phyloP scores from a whole-genome alignment of 2,113 vertebrate species.

The Pituophis catenifer region DNA sequence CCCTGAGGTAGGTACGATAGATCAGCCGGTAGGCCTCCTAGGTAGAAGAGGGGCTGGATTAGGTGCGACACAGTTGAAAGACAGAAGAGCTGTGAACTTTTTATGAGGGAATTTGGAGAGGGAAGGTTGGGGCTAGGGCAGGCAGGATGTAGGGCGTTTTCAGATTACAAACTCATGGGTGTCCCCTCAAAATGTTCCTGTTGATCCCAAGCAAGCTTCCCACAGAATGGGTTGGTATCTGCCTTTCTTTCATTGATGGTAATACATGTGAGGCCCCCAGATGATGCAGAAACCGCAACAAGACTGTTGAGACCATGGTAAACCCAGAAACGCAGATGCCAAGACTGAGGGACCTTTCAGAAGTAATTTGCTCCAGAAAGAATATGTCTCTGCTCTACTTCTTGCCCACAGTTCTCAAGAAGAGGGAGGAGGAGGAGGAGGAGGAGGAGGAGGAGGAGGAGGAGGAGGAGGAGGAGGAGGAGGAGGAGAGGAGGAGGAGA shows the following conservation, averaged over 20 bases:
- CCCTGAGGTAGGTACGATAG: conserved; percentile 89
- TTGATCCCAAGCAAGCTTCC: not conserved
- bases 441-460: too few relatives aligned
- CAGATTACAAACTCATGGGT: not conserved
- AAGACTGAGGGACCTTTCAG: not conserved
- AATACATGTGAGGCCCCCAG: not conserved
- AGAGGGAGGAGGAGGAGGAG: too few relatives aligned
- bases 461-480: too few relatives aligned
- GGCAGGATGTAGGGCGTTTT: not conserved
- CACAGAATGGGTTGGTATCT: not conserved
- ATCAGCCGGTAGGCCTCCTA: conserved; percentile 93
- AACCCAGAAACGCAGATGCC: not conserved
- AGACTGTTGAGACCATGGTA: not conserved
- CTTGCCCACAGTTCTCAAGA: too few relatives aligned
- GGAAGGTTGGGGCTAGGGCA: not conserved
- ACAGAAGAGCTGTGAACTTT: not conserved
- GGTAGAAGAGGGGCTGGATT: not conserved
- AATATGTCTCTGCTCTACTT: too few relatives aligned
- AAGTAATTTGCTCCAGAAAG: too few relatives aligned
- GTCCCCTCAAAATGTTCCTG: not conserved
- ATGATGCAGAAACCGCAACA: not conserved
- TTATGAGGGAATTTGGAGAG: not conserved
- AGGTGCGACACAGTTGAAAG: not conserved
- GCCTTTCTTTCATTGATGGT: not conserved
- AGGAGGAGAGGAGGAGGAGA: too few relatives aligned